Base-by-base conservation (phyloP, 2,888 invertebrate species). In the Eupithecia dodoneata region DNA sequence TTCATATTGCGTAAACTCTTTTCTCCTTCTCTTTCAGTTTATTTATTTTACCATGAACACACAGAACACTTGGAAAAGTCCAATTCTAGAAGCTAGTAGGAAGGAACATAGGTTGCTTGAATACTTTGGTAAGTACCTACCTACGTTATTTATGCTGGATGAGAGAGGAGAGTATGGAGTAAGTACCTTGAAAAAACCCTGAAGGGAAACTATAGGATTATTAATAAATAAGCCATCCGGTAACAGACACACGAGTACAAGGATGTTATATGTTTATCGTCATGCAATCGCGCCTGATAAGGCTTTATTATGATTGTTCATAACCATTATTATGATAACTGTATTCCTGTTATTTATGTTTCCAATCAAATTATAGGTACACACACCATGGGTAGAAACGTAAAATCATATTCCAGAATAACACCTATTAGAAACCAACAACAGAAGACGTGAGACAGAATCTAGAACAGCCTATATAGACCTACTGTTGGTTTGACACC, bases 271-370 rank as follows among this genome's bases (percentile, higher is more conserved):
- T 63, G 30, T 63, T 18, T 63, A 63, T 30, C 63, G 30, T 4
- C 18, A 30, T 30, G 30, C 10, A 63, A 63, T 59, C 59, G 18
- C 10, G 59, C 30, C 30, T 63, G 63, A 63, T 63, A 63, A 63
- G 30, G 63, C 63, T 30, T 63, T 12, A 63, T 63, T 63, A 63
- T 63, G 10, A 63, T 63, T 63, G 63, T 63, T 63, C 63, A 63
- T 18, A 59, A 63, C 30, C 63, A 63, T 59, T 59, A 59, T 6
- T 55, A 6, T 55, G 55, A 55, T 55, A 59, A 59, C 30, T 63
- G 30, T 10, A 63, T 63, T 18, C 30, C 10, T 30, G 63, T 30
- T 3, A 18, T 18, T 59, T n/a, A 63, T 30, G 63, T 30, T 18
- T 30, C 30, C 30, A 59, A 59, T 59, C 55, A 18, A 55, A n/a